Evolutionary conservation across 2,888 invertebrate genomes (phyloP).

Genomic region (Troilus luridus): DNA sequence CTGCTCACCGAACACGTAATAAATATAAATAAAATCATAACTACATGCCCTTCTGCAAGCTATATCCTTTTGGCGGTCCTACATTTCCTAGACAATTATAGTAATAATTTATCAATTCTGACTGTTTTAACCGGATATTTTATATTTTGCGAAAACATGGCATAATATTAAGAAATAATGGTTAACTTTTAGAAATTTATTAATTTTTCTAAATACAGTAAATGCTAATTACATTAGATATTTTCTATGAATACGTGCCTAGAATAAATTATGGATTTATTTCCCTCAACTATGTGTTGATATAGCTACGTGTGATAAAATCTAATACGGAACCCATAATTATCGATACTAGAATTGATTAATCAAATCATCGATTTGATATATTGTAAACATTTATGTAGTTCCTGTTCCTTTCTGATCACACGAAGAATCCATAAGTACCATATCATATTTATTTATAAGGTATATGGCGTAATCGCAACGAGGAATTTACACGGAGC

Average conservation of each 20-base stretch:
- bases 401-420: constrained; percentile 29
- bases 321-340: constrained; percentile 8
- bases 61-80: too few species aligned
- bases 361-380: constrained; percentile 26
- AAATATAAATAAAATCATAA: too few species aligned
- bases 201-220: neutral
- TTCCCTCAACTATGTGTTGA: neutral
- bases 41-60: too few species aligned
- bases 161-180: too few species aligned
- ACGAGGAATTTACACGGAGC: constrained; percentile 6
- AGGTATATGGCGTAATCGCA: neutral
- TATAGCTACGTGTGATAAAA: neutral
- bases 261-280: neutral
- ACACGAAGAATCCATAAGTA: constrained; percentile 20
- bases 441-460: constrained; percentile 34
- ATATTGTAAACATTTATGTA: neutral
- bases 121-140: too few species aligned
- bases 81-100: too few species aligned
- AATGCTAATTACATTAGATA: neutral
- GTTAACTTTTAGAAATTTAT: too few species aligned
- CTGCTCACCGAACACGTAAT: too few species aligned
- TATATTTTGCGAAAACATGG: too few species aligned
- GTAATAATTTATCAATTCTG: too few species aligned
- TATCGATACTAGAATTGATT: neutral
- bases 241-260: neutral